Conservation (phyloP, 1,140 invertebrate species). For the Acyrthosiphon pisum region DNA sequence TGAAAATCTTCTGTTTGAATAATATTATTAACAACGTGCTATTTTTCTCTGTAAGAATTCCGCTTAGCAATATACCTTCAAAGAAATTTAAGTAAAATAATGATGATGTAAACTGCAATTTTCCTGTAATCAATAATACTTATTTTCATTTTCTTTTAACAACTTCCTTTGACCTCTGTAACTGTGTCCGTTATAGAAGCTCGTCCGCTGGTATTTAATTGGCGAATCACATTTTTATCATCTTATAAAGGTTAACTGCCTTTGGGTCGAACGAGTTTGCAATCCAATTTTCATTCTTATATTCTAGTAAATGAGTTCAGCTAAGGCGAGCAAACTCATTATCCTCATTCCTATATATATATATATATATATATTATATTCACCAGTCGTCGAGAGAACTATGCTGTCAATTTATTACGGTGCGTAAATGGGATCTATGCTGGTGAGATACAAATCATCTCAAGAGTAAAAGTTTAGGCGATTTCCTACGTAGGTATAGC, state of each 20-base stretch:
- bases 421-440: not conserved
- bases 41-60: not conserved
- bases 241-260: not conserved
- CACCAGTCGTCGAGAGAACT: not conserved
- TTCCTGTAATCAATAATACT: not conserved
- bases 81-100: not conserved
- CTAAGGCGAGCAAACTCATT: not conserved
- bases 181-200: not conserved
- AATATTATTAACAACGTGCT: not conserved
- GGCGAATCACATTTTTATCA: not conserved
- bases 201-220: not conserved
- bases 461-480: not conserved
- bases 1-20: no score
- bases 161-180: not conserved
- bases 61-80: not conserved
- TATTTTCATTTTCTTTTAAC: not conserved
- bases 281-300: slow-evolving; percentile 28
- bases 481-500: not conserved
- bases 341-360: not conserved
- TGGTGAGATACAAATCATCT: not conserved
- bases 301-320: not conserved
- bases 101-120: not conserved
- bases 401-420: not conserved
- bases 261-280: not conserved
- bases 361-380: not conserved